phyloP scores from a whole-genome alignment of 1,140 invertebrate species.

The Araneus ventricosus region DNA sequence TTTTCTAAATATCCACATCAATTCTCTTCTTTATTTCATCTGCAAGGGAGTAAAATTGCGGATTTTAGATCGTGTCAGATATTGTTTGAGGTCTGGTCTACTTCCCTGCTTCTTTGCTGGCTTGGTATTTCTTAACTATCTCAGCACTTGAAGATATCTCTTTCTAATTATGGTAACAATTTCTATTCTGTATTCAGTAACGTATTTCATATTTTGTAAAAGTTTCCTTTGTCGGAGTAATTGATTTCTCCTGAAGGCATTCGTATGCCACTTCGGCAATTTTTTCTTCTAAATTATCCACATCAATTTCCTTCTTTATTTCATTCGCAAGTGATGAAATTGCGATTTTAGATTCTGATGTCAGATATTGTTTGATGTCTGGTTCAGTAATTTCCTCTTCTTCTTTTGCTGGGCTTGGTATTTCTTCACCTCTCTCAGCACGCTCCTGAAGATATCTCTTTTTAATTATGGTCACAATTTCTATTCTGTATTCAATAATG shows the following conservation, averaged over 20 bases:
- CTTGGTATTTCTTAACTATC: too few relatives aligned
- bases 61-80: background rate
- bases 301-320: background rate
- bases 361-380: conserved; percentile 1
- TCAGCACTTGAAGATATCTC: too few relatives aligned
- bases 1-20: too few relatives aligned
- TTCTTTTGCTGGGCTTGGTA: background rate
- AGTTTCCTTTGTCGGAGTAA: background rate
- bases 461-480: background rate
- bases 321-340: conserved; percentile 19
- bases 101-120: background rate
- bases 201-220: conserved; percentile 41
- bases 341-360: conserved; percentile 39
- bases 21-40: too few relatives aligned
- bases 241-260: background rate
- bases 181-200: background rate
- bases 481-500: background rate
- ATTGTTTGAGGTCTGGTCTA: background rate
- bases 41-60: too few relatives aligned
- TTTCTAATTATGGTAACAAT: too few relatives aligned
- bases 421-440: background rate
- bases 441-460: background rate
- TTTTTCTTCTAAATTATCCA: conserved; percentile 4
- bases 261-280: background rate
- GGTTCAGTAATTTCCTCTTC: background rate